Evolutionary conservation across 2,888 invertebrate species (phyloP).

Genomic region (Slavum lentiscoides): DNA sequence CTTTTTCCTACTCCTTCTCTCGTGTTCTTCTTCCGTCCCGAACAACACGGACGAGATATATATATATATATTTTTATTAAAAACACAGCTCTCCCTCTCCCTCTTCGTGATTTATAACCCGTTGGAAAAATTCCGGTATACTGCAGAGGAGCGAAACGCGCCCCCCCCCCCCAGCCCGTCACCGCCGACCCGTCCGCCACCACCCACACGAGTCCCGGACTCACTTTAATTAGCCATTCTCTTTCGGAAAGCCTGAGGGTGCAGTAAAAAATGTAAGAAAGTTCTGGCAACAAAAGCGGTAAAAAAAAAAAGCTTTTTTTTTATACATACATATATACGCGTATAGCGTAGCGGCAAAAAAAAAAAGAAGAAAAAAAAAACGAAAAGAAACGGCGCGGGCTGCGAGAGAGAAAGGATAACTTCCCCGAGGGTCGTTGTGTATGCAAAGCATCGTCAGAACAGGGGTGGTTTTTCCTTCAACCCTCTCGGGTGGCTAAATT

Average conservation of each 20-base stretch:
- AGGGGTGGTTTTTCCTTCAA: conserved; percentile 52
- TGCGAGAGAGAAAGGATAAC: conserved; percentile 50
- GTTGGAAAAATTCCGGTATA: conserved; percentile 52
- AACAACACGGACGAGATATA: background rate
- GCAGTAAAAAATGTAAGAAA: conserved; percentile 52
- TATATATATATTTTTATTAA: conserved; percentile 43
- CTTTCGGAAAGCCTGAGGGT: conserved; percentile 51
- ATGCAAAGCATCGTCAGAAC: conserved; percentile 51
- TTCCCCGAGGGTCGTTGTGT: conserved; percentile 54
- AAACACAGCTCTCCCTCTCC: conserved; percentile 31
- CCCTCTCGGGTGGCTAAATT: conserved; percentile 53
- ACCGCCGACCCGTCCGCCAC: too few relatives aligned
- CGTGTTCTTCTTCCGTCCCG: conserved; percentile 9
- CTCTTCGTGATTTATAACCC: conserved; percentile 53
- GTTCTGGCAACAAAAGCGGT: conserved; percentile 51
- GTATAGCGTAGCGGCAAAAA: too few relatives aligned
- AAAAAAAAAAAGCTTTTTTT: conserved; percentile 12
- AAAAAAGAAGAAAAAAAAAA: conserved; percentile 28
- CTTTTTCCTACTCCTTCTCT: background rate
- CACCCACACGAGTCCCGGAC: background rate
- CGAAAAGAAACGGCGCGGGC: conserved; percentile 2
- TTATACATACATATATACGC: too few relatives aligned
- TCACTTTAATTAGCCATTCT: conserved; percentile 53
- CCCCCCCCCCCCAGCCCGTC: conserved; percentile 4
- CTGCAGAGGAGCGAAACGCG: background rate